Evolutionary conservation across 1,140 invertebrate genomes (phyloP), one percentile per base, ranked within the genome.

Genomic region (Ostrea denselamellosa): DNA sequence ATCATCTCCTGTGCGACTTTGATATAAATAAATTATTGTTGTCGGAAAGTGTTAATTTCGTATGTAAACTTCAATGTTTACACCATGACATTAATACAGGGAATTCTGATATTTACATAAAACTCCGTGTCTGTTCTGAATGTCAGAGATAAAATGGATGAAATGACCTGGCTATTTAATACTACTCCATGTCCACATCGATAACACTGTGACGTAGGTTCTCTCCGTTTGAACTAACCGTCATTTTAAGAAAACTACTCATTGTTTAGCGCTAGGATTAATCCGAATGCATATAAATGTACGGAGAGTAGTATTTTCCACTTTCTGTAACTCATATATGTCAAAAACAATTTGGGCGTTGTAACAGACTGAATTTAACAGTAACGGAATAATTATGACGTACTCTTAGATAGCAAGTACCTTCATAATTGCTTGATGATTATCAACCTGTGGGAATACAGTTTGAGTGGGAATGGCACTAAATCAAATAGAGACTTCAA

Each of bases 401-500:
- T 77, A 77, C 68, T 77, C 9, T 77, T 77, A 77, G 28, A 77
- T 25, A 77, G 25, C 28, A 12, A 28, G 12, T 77, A 77, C 68
- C 68, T 77, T 28, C 68, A 77, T 77, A 77, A 77, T 77, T 77
- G 68, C 8, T 44, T 77, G 25, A 62, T 62, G 10, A 77, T 77
- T 77, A 77, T 77, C 68, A 25, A 77, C 25, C 28, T 77, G 8
- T 77, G 68, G 25, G 12, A 77, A 34, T 28, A 77, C 68, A 77
- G 68, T 77, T 77, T 28, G 68, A 77, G 68, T 25, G 68, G 28
- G 68, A 77, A 77, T 77, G 68, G 68, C 68, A 8, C 68, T 77
- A 77, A 77, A 77, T 77, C 68, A 77, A 77, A 77, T 77, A 77
- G 25, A 77, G 28, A 77, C 68, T 77, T 77, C 68, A 77, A 77